phyloP scores from a whole-genome alignment of 2,888 invertebrate species.

The Hartigia nigra region DNA sequence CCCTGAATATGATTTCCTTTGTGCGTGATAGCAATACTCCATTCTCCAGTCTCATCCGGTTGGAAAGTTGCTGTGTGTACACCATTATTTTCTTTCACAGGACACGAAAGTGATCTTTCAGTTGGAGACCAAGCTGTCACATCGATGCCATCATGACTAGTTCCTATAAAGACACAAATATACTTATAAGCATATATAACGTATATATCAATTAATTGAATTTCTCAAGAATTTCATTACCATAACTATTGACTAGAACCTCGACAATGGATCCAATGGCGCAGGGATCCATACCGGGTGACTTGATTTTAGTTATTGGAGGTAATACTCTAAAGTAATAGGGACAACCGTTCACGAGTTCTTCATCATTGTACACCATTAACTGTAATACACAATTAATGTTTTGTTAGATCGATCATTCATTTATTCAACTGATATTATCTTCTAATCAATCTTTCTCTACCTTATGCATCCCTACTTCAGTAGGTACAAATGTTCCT shows the following conservation, averaged over 20 bases:
- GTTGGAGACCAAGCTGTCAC: slow-evolving; percentile 94
- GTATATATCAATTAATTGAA: not conserved
- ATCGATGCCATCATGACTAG: slow-evolving; percentile 77
- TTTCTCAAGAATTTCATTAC: slow-evolving; percentile 61
- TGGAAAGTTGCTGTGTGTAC: slow-evolving; percentile 96
- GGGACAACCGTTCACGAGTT: slow-evolving; percentile 72
- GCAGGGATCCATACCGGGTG: slow-evolving; percentile 95
- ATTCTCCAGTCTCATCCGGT: slow-evolving; percentile 96
- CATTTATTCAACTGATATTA: not conserved
- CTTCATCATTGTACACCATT: slow-evolving; percentile 71
- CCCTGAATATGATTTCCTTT: slow-evolving; percentile 96
- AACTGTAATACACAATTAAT: slow-evolving; percentile 61
- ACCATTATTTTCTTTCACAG: slow-evolving; percentile 87
- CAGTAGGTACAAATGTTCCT: slow-evolving; percentile 87
- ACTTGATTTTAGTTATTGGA: slow-evolving; percentile 85
- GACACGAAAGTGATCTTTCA: slow-evolving; percentile 83
- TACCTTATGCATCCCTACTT: slow-evolving; percentile 92
- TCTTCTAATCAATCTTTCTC: not conserved
- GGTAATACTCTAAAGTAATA: slow-evolving; percentile 90
- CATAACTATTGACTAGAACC: slow-evolving; percentile 89
- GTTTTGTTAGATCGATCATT: not conserved
- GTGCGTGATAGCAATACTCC: slow-evolving; percentile 96
- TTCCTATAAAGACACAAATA: slow-evolving; percentile 48
- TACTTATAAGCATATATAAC: not conserved
- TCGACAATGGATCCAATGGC: slow-evolving; percentile 95